Evolutionary conservation across 2,797 vertebrate genomes (phyloP).

Genomic region (Decapterus maruadsi): DNA sequence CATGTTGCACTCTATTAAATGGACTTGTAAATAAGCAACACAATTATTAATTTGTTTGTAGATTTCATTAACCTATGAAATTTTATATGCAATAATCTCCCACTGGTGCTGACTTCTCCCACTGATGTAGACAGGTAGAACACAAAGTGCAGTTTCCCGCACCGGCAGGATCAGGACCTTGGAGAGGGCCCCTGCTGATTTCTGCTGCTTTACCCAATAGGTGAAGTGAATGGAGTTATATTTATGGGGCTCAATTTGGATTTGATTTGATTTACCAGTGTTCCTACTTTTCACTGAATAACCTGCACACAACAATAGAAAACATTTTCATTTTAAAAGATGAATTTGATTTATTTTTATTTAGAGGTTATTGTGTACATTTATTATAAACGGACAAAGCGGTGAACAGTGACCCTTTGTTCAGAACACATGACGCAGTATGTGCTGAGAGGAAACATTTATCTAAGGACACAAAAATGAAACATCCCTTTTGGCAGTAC

Average conservation of each 20-base stretch:
- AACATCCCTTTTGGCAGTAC: too few species aligned
- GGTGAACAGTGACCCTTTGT: background rate
- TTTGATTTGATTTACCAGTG: background rate
- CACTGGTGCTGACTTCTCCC: background rate
- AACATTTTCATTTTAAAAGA: background rate
- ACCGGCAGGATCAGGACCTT: background rate
- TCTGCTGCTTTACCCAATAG: background rate
- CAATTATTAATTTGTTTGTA: background rate
- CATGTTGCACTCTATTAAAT: background rate
- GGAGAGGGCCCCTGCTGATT: background rate
- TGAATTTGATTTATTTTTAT: too few species aligned
- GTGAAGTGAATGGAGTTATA: background rate
- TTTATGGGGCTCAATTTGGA: background rate
- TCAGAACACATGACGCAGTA: conserved; percentile 27
- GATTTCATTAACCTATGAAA: background rate
- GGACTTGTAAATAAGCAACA: background rate
- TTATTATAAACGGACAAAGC: too few species aligned
- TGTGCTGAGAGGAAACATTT: conserved; percentile 16
- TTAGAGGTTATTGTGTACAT: too few species aligned
- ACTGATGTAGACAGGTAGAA: background rate
- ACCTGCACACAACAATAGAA: background rate
- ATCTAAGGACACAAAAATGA: background rate
- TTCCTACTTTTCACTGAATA: background rate
- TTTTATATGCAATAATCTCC: background rate
- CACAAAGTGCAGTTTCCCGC: background rate